Evolutionary conservation across 2,797 vertebrate genomes (phyloP), one percentile per base, ranked within the genome.

Genomic region (Gambelia wislizenii): DNA sequence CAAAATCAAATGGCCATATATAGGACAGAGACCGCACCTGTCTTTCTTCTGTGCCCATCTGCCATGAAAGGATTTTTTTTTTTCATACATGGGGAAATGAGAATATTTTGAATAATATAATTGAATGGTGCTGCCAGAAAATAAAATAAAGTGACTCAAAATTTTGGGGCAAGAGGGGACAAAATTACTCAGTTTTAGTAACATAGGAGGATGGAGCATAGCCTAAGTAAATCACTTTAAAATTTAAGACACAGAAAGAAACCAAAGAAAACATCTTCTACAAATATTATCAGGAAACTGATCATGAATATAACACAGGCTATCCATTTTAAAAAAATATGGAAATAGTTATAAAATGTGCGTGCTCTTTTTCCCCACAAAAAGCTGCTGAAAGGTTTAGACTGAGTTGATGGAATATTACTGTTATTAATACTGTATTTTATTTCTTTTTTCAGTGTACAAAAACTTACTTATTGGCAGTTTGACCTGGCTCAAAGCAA

Each of bases 81-180:
- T 94, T 47, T 20, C 81, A 86, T 12, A 42, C 0, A 49, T 25
- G 25, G 59, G 70, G 89, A 83, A 92, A 67, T 64, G 27, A 1
- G 1, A 76, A 70, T 72, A 88, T 89, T 92, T 92, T 93, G 83
- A 33, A 89, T 93, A 89, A 9, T 79, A 42, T 36, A 52, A 49
- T 75, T 75, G 74, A 44, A 36, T 52, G 82, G 82, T 67, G 4
- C 18, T 20, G 13, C 8, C n/a, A 87, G 61, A 80, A 91, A 20
- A 39, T 76, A 91, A 90, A 84, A 14, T 36, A 87, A 85, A 22
- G 75, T 77, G 42, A 20, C 39, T 83, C 36, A 89, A 85, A 78
- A 13, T 18, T 3, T 39, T 27, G 14, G 39, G 3, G 49, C 7
- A 27, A 44, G 0, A 0, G 8, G 2, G 1, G 8, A 1, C 54